Percentiles rank a stretch among this genome's conserved stretches.
Evolutionary conservation across 1,140 invertebrate genomes (phyloP).

Genomic region (Trichogramma pretiosum): DNA sequence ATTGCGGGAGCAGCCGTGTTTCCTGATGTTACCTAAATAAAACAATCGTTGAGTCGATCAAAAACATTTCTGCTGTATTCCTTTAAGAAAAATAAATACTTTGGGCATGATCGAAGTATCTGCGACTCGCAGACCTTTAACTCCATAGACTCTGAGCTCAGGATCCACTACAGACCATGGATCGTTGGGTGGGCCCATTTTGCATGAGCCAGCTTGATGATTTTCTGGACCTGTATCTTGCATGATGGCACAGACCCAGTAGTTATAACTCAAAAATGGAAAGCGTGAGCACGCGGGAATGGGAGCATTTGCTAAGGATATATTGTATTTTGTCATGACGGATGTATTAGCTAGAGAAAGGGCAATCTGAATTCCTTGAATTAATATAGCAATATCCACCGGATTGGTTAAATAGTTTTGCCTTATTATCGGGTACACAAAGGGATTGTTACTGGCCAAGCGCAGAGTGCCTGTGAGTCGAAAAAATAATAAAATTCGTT

Average conservation of each 20-base stretch:
- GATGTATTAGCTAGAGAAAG: constrained; percentile 39
- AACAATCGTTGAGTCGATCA: too few relatives aligned
- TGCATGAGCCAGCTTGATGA: constrained; percentile 74
- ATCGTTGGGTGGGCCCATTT: constrained; percentile 65
- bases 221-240: constrained; percentile 72
- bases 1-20: constrained; percentile 46
- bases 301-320: constrained; percentile 37
- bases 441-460: constrained; percentile 48
- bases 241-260: constrained; percentile 69
- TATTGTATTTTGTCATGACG: constrained; percentile 41
- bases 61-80: not conserved
- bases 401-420: constrained; percentile 49
- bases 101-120: constrained; percentile 54
- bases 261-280: constrained; percentile 59
- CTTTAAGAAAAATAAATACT: constrained; percentile 21
- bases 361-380: constrained; percentile 44
- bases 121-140: constrained; percentile 43
- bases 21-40: constrained; percentile 44
- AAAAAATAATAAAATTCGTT: not conserved
- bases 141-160: constrained; percentile 50
- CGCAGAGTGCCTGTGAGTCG: constrained; percentile 31
- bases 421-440: constrained; percentile 49
- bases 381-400: constrained; percentile 37
- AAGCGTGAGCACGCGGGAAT: constrained; percentile 49
- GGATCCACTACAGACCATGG: constrained; percentile 62